Percentiles rank a stretch among this genome's conserved stretches.
Conservation (phyloP, 2,888 invertebrate genomes). For the Drosophila greeni region DNA sequence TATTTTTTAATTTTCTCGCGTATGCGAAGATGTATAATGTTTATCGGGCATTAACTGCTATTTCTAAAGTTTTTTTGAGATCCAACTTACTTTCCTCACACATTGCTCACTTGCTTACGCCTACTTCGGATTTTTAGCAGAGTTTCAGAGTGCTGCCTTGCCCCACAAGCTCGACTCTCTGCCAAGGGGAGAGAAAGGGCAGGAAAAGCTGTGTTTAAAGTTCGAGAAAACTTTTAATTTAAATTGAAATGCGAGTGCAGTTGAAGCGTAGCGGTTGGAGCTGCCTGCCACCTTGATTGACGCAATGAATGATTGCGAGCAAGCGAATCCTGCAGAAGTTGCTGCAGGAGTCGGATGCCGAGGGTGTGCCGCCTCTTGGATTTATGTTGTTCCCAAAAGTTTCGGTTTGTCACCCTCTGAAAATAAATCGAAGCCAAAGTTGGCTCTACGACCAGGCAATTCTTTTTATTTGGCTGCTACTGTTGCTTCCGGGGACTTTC, state of each 20-base stretch:
- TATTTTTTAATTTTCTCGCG: conserved; percentile 45
- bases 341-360: neutral
- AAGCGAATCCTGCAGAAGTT: conserved; percentile 6
- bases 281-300: conserved; percentile 59
- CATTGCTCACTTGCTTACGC: conserved; percentile 54
- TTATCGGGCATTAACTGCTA: conserved; percentile 39
- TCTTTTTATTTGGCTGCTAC: neutral
- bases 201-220: conserved; percentile 54
- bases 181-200: neutral
- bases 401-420: conserved; percentile 8
- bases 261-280: conserved; percentile 47
- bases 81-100: conserved; percentile 42
- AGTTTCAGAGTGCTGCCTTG: conserved; percentile 41
- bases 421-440: conserved; percentile 25
- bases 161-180: conserved; percentile 5
- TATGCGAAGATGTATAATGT: conserved; percentile 36
- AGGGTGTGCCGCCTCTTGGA: conserved; percentile 11
- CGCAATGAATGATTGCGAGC: conserved; percentile 64
- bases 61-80: conserved; percentile 45
- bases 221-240: conserved; percentile 68
- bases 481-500: neutral
- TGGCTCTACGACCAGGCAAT: neutral
- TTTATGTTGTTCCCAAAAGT: conserved; percentile 21
- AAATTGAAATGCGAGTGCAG: conserved; percentile 67
- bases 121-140: conserved; percentile 51